Conservation (phyloP, 2,888 invertebrate genomes). For the Catocala fraxini region DNA sequence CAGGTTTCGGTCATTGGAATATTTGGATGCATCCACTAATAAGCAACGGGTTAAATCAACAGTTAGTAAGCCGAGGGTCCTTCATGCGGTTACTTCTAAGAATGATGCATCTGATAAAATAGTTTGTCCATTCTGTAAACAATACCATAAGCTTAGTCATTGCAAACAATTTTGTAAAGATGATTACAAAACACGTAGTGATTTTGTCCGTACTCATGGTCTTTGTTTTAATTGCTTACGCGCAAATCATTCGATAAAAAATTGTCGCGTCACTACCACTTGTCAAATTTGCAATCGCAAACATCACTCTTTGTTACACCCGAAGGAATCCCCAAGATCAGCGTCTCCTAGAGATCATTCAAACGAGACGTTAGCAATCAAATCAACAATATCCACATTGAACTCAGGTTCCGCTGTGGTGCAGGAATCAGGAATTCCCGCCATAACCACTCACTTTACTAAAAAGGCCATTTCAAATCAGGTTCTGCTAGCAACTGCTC, state of each 20-base stretch:
- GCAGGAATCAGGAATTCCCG: neutral
- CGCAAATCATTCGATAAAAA: neutral
- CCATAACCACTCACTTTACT: neutral
- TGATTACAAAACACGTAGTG: neutral
- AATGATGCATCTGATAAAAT: neutral
- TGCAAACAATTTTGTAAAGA: conserved; percentile 8
- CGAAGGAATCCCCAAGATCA: neutral
- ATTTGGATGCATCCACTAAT: neutral
- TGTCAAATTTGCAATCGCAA: conserved; percentile 3
- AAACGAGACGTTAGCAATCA: neutral
- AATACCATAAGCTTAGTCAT: conserved; percentile 1
- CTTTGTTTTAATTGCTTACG: conserved; percentile 9
- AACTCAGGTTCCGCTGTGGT: no score
- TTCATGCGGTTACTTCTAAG: neutral
- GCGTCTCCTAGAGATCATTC: neutral
- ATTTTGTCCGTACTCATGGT: neutral
- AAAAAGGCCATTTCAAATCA: neutral
- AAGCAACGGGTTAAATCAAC: neutral
- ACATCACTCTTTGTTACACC: conserved; percentile 11
- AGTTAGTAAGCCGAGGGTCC: neutral
- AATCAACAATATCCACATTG: neutral
- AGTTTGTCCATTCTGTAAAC: neutral
- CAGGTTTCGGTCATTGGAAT: conserved; percentile 6
- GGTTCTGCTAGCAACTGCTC: neutral
- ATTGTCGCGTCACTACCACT: neutral